Conservation (phyloP, 2,888 invertebrate species). For the Polyploca ridens region DNA sequence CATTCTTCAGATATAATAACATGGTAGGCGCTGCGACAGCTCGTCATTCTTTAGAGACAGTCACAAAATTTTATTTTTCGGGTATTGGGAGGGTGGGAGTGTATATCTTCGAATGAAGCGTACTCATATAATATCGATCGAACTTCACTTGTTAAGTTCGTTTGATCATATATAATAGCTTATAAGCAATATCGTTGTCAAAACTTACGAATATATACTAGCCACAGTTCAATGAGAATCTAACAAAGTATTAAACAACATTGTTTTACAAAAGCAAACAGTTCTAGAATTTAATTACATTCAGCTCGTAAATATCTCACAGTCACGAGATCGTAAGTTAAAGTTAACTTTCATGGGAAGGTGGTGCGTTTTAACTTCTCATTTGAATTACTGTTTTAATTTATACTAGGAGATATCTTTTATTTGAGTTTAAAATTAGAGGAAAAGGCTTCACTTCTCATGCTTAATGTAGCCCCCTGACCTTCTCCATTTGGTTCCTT, state of each 20-base stretch:
- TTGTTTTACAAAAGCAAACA: constrained; percentile 32
- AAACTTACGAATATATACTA: constrained; percentile 3
- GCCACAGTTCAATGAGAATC: constrained; percentile 17
- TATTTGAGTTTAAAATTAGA: not conserved
- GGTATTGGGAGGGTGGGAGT: too few species aligned
- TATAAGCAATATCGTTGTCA: too few species aligned
- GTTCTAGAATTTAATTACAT: constrained; percentile 60
- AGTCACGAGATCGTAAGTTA: constrained; percentile 35
- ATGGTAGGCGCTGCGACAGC: too few species aligned
- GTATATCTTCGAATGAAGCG: too few species aligned
- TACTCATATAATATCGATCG: too few species aligned
- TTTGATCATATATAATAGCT: too few species aligned
- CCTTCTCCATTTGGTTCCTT: too few species aligned
- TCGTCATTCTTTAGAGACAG: too few species aligned
- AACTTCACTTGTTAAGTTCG: too few species aligned
- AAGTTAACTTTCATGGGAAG: constrained; percentile 32
- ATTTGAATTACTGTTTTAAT: constrained; percentile 33
- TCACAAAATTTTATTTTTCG: too few species aligned
- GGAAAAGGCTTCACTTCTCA: not conserved
- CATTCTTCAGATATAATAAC: too few species aligned
- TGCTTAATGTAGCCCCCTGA: too few species aligned
- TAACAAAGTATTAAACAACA: constrained; percentile 9
- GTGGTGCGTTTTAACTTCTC: constrained; percentile 39
- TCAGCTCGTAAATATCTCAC: constrained; percentile 60
- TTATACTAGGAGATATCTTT: constrained; percentile 25